Conservation (phyloP, 1,140 invertebrate species). For the Drosophila seguyi region DNA sequence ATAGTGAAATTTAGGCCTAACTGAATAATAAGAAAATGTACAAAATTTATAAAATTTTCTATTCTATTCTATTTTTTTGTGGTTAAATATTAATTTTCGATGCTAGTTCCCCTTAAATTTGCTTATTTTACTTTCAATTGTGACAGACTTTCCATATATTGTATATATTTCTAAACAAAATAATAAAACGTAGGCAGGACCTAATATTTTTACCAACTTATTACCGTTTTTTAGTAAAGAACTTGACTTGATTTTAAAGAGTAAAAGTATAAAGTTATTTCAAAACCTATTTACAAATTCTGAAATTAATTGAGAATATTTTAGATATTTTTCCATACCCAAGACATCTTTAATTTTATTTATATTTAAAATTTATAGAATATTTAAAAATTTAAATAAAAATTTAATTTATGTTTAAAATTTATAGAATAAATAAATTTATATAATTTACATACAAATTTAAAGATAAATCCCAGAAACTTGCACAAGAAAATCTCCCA, state of each 20-base stretch:
- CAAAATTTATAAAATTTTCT: too few species aligned
- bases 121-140: background rate
- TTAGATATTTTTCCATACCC: background rate
- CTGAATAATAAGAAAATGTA: background rate
- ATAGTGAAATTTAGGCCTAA: background rate
- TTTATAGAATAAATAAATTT: too few species aligned
- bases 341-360: background rate
- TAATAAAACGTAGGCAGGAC: too few species aligned
- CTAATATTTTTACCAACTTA: background rate
- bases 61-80: too few species aligned
- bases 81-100: too few species aligned
- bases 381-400: too few species aligned
- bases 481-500: background rate
- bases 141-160: background rate
- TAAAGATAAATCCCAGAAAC: background rate
- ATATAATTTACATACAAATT: too few species aligned
- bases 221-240: background rate
- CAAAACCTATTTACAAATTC: background rate
- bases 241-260: background rate
- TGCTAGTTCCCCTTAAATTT: background rate
- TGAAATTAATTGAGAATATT: accelerated
- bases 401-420: too few species aligned
- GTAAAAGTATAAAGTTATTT: background rate
- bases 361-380: too few species aligned
- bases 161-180: background rate